These are phyloP conservation scores for Kryptolebias ocellatus DNA, from an alignment of 2,797 vertebrate species.

Conservation along the genomic window DNA sequence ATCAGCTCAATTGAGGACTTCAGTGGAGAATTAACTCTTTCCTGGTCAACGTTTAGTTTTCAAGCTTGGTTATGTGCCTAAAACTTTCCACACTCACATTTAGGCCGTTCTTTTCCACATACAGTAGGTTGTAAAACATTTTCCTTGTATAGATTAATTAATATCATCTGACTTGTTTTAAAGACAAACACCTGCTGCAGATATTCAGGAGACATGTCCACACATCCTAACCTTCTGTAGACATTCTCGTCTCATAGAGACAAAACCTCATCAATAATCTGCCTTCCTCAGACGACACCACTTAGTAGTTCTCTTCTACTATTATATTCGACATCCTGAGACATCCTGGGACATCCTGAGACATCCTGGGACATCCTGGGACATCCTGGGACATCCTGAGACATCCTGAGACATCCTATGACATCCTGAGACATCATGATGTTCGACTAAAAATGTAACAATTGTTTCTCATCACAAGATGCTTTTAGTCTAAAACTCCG, in stretches of 20 bases:
- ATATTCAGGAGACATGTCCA: background rate
- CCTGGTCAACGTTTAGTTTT: background rate
- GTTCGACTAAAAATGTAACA: too few relatives aligned
- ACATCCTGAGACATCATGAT: too few relatives aligned
- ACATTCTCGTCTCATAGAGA: background rate
- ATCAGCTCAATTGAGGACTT: conserved; percentile 16
- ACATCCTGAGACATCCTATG: too few relatives aligned
- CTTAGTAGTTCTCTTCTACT: background rate
- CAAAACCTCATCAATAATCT: background rate
- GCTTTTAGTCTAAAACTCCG: too few relatives aligned
- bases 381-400: too few relatives aligned
- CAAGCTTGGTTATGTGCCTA: background rate
- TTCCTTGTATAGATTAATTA: background rate
- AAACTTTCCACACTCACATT: background rate
- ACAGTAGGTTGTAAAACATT: too few relatives aligned
- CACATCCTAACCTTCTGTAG: background rate
- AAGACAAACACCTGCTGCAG: background rate
- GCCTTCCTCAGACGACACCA: conserved; percentile 1
- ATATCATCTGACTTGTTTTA: background rate
- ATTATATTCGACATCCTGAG: too few relatives aligned
- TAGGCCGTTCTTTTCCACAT: too few relatives aligned
- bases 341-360: too few relatives aligned
- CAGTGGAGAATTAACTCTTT: background rate
- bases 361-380: too few relatives aligned
- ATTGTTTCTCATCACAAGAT: too few relatives aligned